These are phyloP conservation scores for Platysteira castanea DNA, from an alignment of 2,113 vertebrate species.

Conservation along the genomic window DNA sequence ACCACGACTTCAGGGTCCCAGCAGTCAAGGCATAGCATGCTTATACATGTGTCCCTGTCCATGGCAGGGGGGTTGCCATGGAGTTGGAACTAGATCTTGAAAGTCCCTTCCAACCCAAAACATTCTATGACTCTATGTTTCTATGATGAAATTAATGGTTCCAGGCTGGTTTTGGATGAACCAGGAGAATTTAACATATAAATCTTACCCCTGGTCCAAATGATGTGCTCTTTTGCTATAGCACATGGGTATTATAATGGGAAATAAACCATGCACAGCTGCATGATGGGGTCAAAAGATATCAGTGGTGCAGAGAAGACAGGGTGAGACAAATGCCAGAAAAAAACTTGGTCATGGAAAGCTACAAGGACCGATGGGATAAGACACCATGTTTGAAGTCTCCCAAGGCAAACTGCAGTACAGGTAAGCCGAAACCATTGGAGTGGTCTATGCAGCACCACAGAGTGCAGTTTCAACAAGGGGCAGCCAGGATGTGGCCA, in stretches of 20 bases:
- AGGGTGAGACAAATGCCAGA: not conserved
- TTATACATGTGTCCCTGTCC: not conserved
- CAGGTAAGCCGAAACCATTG: not conserved
- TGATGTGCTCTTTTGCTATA: not conserved
- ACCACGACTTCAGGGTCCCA: not conserved
- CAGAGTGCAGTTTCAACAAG: not conserved
- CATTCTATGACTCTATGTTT: not conserved
- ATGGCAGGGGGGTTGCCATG: rapidly evolving
- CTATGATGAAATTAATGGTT: not conserved
- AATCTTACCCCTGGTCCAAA: not conserved
- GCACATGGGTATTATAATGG: rapidly evolving
- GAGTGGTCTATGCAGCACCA: not conserved
- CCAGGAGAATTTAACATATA: not conserved
- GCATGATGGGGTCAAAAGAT: not conserved
- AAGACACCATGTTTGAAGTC: not conserved
- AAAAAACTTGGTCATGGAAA: not conserved
- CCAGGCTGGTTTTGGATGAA: not conserved
- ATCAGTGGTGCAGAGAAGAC: not conserved
- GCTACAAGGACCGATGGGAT: not conserved
- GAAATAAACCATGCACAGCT: not conserved
- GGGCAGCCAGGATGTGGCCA: not conserved
- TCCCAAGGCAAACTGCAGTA: not conserved
- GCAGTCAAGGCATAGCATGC: not conserved
- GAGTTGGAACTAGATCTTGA: not conserved
- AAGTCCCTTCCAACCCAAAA: not conserved